phyloP scores from a whole-genome alignment of 2,888 invertebrate species.

The Mystacides longicornis region DNA sequence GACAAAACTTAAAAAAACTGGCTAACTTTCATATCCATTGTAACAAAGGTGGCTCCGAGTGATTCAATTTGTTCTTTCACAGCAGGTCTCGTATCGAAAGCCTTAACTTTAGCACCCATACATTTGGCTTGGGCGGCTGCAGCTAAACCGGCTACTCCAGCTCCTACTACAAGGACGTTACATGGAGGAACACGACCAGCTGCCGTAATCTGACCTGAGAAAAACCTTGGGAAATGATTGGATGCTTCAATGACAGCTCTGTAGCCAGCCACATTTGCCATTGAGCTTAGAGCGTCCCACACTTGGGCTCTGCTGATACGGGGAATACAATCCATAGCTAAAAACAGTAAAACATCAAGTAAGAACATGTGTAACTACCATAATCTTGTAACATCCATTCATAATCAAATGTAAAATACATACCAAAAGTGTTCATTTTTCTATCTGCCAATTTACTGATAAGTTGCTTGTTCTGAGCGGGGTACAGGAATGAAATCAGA shows the following conservation, averaged over 20 bases:
- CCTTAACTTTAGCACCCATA: constrained; percentile 85
- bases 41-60: constrained; percentile 81
- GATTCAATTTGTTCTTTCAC: constrained; percentile 82
- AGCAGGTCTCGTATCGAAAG: constrained; percentile 79
- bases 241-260: constrained; percentile 85
- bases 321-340: constrained; percentile 84
- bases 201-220: constrained; percentile 84
- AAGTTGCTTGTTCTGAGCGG: constrained; percentile 71
- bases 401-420: constrained; percentile 28
- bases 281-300: constrained; percentile 83
- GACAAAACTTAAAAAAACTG: not conserved
- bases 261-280: constrained; percentile 88
- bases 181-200: constrained; percentile 86
- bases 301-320: constrained; percentile 84
- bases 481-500: constrained; percentile 77
- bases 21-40: constrained; percentile 62
- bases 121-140: constrained; percentile 79
- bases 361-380: not conserved
- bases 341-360: constrained; percentile 25
- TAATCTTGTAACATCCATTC: not conserved
- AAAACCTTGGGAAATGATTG: constrained; percentile 83
- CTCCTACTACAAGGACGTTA: constrained; percentile 80
- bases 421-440: constrained; percentile 75
- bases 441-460: constrained; percentile 61
- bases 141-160: constrained; percentile 83